Evolutionary conservation across 2,888 invertebrate genomes (phyloP), one percentile per base, ranked within the genome.

Genomic region (Dasypolia templi): DNA sequence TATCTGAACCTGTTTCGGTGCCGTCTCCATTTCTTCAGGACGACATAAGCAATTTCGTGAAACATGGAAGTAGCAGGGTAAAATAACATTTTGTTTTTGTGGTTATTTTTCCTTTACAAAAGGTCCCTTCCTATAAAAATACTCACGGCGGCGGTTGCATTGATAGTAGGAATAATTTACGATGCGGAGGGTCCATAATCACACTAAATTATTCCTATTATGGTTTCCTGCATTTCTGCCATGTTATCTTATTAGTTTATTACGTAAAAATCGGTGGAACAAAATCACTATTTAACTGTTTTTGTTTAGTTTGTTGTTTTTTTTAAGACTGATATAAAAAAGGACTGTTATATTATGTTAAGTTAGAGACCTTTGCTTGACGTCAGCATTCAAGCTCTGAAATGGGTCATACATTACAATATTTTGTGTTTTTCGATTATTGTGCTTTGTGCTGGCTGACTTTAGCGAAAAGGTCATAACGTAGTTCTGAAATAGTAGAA

Each of bases 141-240:
- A 26, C 6, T 62, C 26, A 19, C 14, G 49, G 19, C 14, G 49
- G 19, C n/a, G 46, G 32, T n/a, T 46, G 59, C 44, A 44, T 76
- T 59, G 49, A 32, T 26, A 42, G 22, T 42, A 59, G 19, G 26
- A 56, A 70, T 62, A 62, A 59, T 76, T 56, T 77, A 71, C 22
- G 62, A 62, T 29, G 32, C 22, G 32, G 42, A 75, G 77, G 76
- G 76, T 71, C 77, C 75, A 69, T 76, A 76, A 55, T 76, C 55
- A 70, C 62, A 55, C 17, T 55, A 75, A 75, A 75, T 77, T 55
- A 62, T 62, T 49, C 22, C 26, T 53, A 53, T 70, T 55, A 62
- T 62, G 22, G 17, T 35, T 77, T 49, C 32, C 32, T 62, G 42
- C 32, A 53, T 76, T 77, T 61, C 29, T 46, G 59, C 3, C 26